A percentile compares a stretch with the other conserved stretches of the same genome.
phyloP scores from a whole-genome alignment of 1,140 invertebrate species.

The Epicauta chinensis region DNA sequence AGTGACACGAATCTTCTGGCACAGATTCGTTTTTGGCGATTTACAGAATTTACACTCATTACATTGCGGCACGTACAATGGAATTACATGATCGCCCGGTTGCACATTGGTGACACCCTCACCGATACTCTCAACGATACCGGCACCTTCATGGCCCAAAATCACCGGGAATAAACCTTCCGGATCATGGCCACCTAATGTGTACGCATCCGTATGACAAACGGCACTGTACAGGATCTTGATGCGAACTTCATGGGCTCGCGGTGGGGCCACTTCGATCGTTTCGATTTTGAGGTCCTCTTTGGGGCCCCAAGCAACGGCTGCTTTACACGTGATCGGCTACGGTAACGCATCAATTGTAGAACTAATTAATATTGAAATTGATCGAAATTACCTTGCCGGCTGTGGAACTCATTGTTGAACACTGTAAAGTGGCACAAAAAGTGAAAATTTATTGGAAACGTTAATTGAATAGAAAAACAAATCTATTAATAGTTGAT shows the following conservation, averaged over 20 bases:
- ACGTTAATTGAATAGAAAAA: too few species aligned
- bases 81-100: slow-evolving; percentile 91
- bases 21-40: slow-evolving; percentile 94
- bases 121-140: slow-evolving; percentile 93
- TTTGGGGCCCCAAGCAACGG: slow-evolving; percentile 86
- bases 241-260: slow-evolving; percentile 76
- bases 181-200: slow-evolving; percentile 84
- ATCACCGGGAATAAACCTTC: slow-evolving; percentile 92
- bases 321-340: slow-evolving; percentile 84
- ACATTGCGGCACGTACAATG: slow-evolving; percentile 95
- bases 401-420: slow-evolving; percentile 1
- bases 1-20: slow-evolving; percentile 84
- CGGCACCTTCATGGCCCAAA: slow-evolving; percentile 91
- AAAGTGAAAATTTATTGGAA: not conserved
- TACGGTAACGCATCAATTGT: slow-evolving; percentile 35
- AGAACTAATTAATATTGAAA: not conserved
- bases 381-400: slow-evolving; percentile 8
- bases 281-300: slow-evolving; percentile 83
- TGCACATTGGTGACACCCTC: slow-evolving; percentile 85
- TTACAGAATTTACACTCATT: slow-evolving; percentile 94
- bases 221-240: slow-evolving; percentile 81
- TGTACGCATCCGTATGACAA: slow-evolving; percentile 98
- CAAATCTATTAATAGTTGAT: too few species aligned
- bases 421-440: not conserved
- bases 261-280: slow-evolving; percentile 92